Conservation (phyloP, 1,140 invertebrate species). For the Pseudoatta argentina region DNA sequence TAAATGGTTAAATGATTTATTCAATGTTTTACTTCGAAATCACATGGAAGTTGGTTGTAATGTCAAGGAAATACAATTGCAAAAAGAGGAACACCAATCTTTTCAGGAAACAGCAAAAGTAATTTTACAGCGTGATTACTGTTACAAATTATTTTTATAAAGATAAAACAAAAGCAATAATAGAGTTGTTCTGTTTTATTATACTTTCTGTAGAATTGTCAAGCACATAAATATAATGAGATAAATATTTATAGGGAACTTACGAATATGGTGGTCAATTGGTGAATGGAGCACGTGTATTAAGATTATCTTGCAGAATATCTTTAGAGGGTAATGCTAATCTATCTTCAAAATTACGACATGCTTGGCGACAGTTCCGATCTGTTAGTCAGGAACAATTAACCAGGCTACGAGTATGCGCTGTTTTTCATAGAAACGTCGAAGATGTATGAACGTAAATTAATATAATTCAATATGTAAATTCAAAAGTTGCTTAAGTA, state of each 20-base stretch:
- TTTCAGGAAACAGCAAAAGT: conserved; percentile 92
- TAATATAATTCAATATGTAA: conserved; percentile 22
- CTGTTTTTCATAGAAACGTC: conserved; percentile 92
- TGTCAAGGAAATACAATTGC: conserved; percentile 90
- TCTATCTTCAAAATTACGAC: conserved; percentile 87
- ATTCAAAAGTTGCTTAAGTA: not conserved
- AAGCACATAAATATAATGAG: not conserved
- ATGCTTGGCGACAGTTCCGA: conserved; percentile 91
- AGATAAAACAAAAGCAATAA: not conserved
- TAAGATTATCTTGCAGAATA: conserved; percentile 91
- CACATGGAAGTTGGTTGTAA: conserved; percentile 91
- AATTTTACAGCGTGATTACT: not conserved
- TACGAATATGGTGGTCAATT: conserved; percentile 93
- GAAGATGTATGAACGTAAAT: conserved; percentile 86
- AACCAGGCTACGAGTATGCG: conserved; percentile 91
- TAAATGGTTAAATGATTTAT: conserved; percentile 91
- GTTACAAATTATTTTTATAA: not conserved
- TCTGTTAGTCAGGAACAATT: conserved; percentile 92
- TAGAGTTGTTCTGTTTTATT: not conserved
- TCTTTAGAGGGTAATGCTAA: conserved; percentile 88
- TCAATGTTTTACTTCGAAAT: conserved; percentile 90
- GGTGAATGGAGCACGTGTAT: conserved; percentile 90
- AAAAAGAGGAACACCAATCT: conserved; percentile 92
- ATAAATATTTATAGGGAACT: conserved; percentile 88
- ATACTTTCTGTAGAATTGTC: not conserved